Evolutionary conservation across 2,888 invertebrate species (phyloP).

Genomic region (Ferdinandea cuprea): DNA sequence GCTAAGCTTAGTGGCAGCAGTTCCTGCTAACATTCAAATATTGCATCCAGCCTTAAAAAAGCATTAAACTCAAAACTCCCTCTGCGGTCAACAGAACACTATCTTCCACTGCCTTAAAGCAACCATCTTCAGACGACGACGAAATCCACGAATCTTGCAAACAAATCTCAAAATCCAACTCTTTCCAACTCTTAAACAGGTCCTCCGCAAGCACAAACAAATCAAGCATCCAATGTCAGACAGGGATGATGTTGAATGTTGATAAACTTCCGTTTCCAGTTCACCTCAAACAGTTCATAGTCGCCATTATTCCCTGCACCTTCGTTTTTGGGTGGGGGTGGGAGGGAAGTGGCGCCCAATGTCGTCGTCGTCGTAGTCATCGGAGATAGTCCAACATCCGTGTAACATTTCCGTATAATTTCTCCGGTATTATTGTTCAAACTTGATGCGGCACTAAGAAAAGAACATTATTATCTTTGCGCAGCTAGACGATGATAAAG

Average conservation of each 20-base stretch:
- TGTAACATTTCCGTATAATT: constrained; percentile 67
- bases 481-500: constrained; percentile 63
- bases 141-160: constrained; percentile 28
- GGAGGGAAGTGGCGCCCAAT: constrained; percentile 58
- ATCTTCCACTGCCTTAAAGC: constrained; percentile 6
- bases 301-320: constrained; percentile 64
- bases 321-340: no score
- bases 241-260: constrained; percentile 70
- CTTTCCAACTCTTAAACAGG: constrained; percentile 16
- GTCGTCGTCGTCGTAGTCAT: constrained; percentile 23
- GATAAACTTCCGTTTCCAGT: constrained; percentile 74
- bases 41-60: no score
- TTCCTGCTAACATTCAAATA: no score
- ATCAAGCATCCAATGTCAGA: constrained; percentile 42
- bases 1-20: no score
- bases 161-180: constrained; percentile 52
- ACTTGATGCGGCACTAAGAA: constrained; percentile 54
- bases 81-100: constrained; percentile 42
- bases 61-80: constrained; percentile 29
- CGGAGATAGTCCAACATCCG: constrained; percentile 71
- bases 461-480: constrained; percentile 73
- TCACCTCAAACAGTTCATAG: constrained; percentile 73
- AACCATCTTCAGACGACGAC: not conserved
- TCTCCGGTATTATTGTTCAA: constrained; percentile 54
- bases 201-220: constrained; percentile 13